Percentiles rank a stretch among this genome's conserved stretches.
phyloP scores from a whole-genome alignment of 2,797 vertebrate species.

The Emys orbicularis region DNA sequence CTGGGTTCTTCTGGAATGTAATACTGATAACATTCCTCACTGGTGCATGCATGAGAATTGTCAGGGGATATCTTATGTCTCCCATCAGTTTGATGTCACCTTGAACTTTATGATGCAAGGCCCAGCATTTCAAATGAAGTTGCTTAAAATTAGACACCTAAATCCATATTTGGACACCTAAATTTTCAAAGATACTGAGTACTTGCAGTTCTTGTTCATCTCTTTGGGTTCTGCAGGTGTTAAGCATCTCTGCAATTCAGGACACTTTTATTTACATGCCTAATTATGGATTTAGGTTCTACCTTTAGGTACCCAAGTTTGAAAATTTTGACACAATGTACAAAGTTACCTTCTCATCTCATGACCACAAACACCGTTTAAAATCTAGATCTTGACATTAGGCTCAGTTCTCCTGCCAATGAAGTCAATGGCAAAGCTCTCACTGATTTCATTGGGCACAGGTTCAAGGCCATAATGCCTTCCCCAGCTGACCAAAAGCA shows the following conservation, averaged over 20 bases:
- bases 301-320: background rate
- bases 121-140: background rate
- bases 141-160: background rate
- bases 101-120: background rate
- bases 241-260: background rate
- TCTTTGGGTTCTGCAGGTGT: background rate
- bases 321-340: background rate
- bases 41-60: background rate
- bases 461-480: background rate
- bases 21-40: background rate
- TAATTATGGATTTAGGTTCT: background rate
- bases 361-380: background rate
- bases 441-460: background rate
- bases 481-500: slow-evolving; percentile 31
- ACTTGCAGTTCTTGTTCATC: background rate
- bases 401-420: fast-evolving
- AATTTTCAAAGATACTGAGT: background rate
- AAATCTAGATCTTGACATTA: background rate
- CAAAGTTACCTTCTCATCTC: background rate
- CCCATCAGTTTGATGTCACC: background rate
- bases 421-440: background rate
- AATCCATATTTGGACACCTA: background rate
- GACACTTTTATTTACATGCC: background rate
- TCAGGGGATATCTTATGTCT: background rate
- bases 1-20: background rate